phyloP scores from a whole-genome alignment of 2,113 vertebrate genomes.

The Brachirus orientalis region DNA sequence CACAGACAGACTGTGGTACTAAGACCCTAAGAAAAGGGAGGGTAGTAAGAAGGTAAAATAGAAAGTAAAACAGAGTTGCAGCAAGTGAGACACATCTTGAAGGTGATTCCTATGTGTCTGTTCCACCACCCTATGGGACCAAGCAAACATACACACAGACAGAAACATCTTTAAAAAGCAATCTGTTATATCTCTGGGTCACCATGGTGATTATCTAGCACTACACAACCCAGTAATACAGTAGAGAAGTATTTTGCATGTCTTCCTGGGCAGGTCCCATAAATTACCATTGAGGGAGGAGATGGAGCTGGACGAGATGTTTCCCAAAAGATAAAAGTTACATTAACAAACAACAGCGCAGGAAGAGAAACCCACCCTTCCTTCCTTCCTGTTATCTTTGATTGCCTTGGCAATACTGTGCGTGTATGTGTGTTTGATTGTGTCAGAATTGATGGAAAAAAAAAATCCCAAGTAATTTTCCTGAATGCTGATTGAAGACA shows the following conservation, averaged over 20 bases:
- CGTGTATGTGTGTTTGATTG: neutral
- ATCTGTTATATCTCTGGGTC: constrained; percentile 41
- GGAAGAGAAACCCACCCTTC: constrained; percentile 72
- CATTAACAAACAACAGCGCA: constrained; percentile 70
- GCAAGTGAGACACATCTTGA: constrained; percentile 20
- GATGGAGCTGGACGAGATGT: constrained; percentile 55
- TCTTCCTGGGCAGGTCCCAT: constrained; percentile 64
- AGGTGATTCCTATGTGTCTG: constrained; percentile 55
- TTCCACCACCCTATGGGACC: constrained; percentile 15
- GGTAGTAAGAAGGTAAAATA: neutral
- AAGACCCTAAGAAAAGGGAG: too few species aligned
- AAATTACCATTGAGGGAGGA: constrained; percentile 73
- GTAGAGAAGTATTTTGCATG: constrained; percentile 32
- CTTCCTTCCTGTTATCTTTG: constrained; percentile 79
- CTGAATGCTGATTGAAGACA: constrained; percentile 39
- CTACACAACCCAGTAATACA: constrained; percentile 40
- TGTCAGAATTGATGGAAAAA: constrained; percentile 13
- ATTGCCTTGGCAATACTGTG: constrained; percentile 16
- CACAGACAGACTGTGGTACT: neutral
- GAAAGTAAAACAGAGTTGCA: constrained; percentile 7
- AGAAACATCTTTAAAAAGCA: constrained; percentile 44
- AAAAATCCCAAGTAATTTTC: constrained; percentile 31
- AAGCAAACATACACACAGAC: constrained; percentile 23
- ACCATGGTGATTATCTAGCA: constrained; percentile 64
- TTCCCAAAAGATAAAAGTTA: constrained; percentile 77